Conservation (phyloP, 2,113 vertebrate species). For the Glaucomys volans region DNA sequence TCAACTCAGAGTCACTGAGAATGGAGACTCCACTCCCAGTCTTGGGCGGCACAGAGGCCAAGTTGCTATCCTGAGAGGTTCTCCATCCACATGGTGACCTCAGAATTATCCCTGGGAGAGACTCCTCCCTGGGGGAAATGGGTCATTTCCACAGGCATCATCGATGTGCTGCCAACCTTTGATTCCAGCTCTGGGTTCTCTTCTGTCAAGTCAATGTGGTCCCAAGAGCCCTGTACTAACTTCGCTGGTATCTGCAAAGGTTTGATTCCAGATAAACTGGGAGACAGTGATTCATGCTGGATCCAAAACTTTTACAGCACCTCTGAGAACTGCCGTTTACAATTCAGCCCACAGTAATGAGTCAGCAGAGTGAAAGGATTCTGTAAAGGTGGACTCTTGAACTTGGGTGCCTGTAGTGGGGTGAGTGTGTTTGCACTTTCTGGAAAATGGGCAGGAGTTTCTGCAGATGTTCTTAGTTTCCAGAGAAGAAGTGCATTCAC, state of each 20-base stretch:
- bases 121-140: not conserved
- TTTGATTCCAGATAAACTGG: not conserved
- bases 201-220: not conserved
- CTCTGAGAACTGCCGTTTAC: not conserved
- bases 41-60: not conserved
- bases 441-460: not conserved
- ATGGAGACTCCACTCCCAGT: not conserved
- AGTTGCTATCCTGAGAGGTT: not conserved
- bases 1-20: not conserved
- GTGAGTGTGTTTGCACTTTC: not conserved
- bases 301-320: not conserved
- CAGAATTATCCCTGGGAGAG: not conserved
- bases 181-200: not conserved
- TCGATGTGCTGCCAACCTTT: fast-evolving
- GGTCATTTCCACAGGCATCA: fast-evolving
- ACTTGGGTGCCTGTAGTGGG: not conserved
- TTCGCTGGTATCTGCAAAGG: not conserved
- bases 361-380: too few species aligned
- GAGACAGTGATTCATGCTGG: too few species aligned
- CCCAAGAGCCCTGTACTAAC: too few species aligned
- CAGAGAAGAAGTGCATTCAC: not conserved
- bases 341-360: not conserved
- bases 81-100: not conserved
- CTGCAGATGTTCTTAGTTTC: not conserved
- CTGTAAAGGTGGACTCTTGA: fast-evolving